These are phyloP conservation scores for Physeter macrocephalus DNA, from an alignment of 2,113 vertebrate genomes.

Conservation along the genomic window DNA sequence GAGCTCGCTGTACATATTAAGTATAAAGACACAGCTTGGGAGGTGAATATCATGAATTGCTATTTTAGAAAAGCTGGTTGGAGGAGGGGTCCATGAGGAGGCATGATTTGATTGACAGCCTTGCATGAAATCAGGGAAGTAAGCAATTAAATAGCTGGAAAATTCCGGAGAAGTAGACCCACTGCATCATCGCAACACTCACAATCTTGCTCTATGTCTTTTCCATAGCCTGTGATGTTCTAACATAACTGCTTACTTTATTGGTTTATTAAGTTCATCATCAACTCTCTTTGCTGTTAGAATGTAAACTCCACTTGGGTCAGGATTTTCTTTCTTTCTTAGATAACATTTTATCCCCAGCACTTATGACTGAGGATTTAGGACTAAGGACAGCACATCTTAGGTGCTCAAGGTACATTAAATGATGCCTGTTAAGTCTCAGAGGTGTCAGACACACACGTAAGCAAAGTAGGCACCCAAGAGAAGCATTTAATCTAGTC, in stretches of 20 bases:
- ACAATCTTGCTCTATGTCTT: not conserved
- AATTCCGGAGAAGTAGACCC: not conserved
- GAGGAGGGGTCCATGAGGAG: not conserved
- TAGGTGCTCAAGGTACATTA: no score
- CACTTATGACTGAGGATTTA: no score
- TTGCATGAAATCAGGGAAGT: not conserved
- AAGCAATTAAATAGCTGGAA: not conserved
- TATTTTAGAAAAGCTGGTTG: not conserved
- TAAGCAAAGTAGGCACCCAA: not conserved
- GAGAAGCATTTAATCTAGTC: not conserved
- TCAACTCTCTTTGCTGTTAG: not conserved
- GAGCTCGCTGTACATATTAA: not conserved
- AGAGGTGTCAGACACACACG: no score
- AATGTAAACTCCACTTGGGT: fast-evolving
- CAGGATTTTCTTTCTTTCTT: not conserved
- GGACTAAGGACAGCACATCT: fast-evolving
- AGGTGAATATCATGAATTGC: not conserved
- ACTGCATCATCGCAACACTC: not conserved
- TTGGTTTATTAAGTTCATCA: not conserved
- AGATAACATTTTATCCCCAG: no score
- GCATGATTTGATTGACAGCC: no score
- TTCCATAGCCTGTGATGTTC: not conserved
- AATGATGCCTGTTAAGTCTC: fast-evolving
- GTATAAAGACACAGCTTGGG: not conserved
- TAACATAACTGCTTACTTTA: not conserved